Evolutionary conservation across 2,888 invertebrate genomes (phyloP).

Genomic region (Mythimna ferrago): DNA sequence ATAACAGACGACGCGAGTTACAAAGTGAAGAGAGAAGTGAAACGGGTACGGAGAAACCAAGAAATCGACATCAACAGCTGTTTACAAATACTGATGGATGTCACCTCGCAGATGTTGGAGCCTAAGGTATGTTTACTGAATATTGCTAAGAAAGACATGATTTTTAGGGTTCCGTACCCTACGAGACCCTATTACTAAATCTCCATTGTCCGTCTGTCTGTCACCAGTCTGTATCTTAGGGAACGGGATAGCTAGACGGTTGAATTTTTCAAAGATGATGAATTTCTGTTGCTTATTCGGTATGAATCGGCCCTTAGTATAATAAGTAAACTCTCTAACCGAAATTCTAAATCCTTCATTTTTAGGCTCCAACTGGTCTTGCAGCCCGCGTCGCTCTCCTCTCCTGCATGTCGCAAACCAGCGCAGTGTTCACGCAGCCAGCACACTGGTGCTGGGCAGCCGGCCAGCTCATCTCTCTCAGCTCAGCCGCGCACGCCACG

Average conservation of each 20-base stretch:
- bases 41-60: constrained; percentile 86
- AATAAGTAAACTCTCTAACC: background rate
- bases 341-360: background rate
- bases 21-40: constrained; percentile 85
- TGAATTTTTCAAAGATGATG: no score
- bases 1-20: constrained; percentile 81
- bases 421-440: constrained; percentile 70
- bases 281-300: no score
- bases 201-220: no score
- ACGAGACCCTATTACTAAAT: no score
- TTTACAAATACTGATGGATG: constrained; percentile 97
- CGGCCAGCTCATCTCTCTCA: constrained; percentile 66
- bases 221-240: no score
- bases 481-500: constrained; percentile 22
- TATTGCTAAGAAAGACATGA: background rate
- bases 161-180: no score
- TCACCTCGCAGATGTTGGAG: constrained; percentile 94
- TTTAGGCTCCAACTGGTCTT: constrained; percentile 80
- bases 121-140: constrained; percentile 77
- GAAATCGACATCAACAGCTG: constrained; percentile 98
- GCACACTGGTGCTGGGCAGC: constrained; percentile 82
- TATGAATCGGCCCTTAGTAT: no score
- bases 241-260: no score
- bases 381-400: constrained; percentile 80
- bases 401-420: constrained; percentile 68